Evolutionary conservation across 1,140 invertebrate species (phyloP), one percentile per base, ranked within the genome.

Genomic region (Triops cancriformis): DNA sequence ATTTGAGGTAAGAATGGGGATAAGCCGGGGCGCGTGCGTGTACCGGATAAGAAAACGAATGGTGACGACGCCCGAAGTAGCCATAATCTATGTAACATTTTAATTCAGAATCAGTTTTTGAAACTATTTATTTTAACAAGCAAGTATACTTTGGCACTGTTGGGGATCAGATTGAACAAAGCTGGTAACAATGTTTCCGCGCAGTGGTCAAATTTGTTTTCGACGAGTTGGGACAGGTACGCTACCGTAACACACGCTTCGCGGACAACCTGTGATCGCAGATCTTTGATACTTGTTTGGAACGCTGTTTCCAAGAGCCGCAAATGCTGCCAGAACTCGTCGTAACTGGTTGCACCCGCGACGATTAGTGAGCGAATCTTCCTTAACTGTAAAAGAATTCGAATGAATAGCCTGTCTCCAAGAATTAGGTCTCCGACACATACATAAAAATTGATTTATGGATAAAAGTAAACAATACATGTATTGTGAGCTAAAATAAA

Each of bases 211-310:
- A 96, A 88, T 84, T 93, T 94, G 80, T 89, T 91, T 76, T 91
- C 90, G 72, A 98, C 82, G 45, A 90, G 89, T 84, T 95, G 93
- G 73, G 95, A 92, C 84, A 97, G 88, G 86, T 91, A 97, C 28
- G 96, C 95, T 78, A 98, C 90, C 1, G 96, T 95, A 73, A 98
- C 94, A 84, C 96, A 98, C 0, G 93, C 94, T 85, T 99, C 97
- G 78, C 97, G 87, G 0, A 96, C 95, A 76, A 98, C 94, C 86
- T 97, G 90, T 80, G 87, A 90, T 80, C 97, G 88, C 2, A 98
- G 87, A 87, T 98, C 97, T 86, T 94, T 95, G 78, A 96, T 89
- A 75, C 93, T 91, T 26, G 89, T 87, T 76, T 95, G 89, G 81
- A 98, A 92, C 12, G 94, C 87, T 78, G 91, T 87, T 78, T 96